Base-by-base conservation (phyloP, 53 echinoderm and acorn worm species). In the Astropecten irregularis region DNA sequence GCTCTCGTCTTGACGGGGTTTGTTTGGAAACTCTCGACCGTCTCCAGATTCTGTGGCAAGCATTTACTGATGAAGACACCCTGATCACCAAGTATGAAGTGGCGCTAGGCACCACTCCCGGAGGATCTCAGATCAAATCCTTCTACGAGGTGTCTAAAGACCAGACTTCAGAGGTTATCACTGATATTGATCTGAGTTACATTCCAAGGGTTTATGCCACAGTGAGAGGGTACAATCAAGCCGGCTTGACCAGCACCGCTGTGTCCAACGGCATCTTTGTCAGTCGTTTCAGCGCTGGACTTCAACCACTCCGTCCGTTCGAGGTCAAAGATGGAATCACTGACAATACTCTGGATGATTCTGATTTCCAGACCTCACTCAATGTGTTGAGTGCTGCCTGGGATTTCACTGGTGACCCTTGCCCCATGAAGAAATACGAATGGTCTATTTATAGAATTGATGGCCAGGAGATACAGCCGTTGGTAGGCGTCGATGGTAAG, bases 381-480 rank as follows among this genome's bases (percentile, higher is more conserved):
- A 29, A 29, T 13, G 66, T 71, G 32, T 9, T 86, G 10, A 65
- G 77, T 66, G 86, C 73, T n/a, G 28, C 65, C 10, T 86, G 86
- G 86, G 84, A 89, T 76, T 89, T 89, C 57, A 77, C 27, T n/a
- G 89, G 89, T 34, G 82, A 89, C 53, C 89, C 89, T n/a, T 89
- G 89, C 40, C 89, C 89, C 27, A 77, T 89, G 15, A 66, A 11
- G 39, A 67, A 68, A n/a, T 84, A 76, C 25, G 85, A 89, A 57
- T 89, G 89, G 89, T 71, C 89, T 37, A 89, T 89, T 22, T 65
- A 39, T 39, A 38, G 89, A 55, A 74, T 89, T 58, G 89, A 89
- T 61, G 89, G 77, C 10, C 19, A 30, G 38, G 85, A 84, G 47
- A 48, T 76, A 25, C 89, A 89, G 67, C 76, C 66, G 7, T 39